Conservation (phyloP, 2,797 vertebrate species). For the Allobates femoralis region DNA sequence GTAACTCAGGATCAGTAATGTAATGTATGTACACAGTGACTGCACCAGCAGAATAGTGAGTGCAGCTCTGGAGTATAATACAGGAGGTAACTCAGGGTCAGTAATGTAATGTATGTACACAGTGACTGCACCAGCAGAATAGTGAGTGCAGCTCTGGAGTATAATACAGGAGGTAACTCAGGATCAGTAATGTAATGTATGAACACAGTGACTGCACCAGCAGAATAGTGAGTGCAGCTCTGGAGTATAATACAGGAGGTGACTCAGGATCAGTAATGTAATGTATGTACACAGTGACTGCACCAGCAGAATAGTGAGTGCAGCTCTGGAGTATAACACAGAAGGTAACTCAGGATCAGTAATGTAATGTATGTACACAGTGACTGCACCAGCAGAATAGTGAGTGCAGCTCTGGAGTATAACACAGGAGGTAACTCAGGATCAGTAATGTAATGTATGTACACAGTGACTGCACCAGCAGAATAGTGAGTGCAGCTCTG, state of each 20-base stretch:
- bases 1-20: not conserved
- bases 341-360: not conserved
- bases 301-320: not conserved
- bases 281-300: not conserved
- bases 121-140: not conserved
- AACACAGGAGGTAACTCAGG: not conserved
- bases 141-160: not conserved
- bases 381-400: not conserved
- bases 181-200: not conserved
- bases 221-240: not conserved
- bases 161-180: not conserved
- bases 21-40: not conserved
- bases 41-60: not conserved
- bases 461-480: not conserved
- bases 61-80: not conserved
- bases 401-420: not conserved
- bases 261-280: not conserved
- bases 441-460: not conserved
- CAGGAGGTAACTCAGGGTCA: not conserved
- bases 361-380: not conserved
- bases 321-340: not conserved
- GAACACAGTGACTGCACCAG: conserved; percentile 5
- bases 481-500: not conserved
- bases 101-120: not conserved
- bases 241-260: not conserved